Evolutionary conservation across 2,113 vertebrate species (phyloP).

Genomic region (Pelusios castaneus): DNA sequence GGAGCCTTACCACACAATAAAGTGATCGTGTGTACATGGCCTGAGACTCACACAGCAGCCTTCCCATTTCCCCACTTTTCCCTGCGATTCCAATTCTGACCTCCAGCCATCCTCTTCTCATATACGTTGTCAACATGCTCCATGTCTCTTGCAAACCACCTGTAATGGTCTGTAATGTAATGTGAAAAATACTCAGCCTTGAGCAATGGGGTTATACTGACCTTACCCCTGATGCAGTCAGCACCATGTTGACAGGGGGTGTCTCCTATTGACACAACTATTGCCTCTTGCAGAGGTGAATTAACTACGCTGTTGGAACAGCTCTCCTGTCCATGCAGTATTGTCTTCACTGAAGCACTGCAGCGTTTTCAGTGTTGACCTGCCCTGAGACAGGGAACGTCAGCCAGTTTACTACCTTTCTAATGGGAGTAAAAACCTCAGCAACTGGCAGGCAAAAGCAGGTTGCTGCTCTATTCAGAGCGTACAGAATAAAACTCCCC

Average conservation of each 20-base stretch:
- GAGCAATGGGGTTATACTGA: neutral
- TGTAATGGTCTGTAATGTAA: neutral
- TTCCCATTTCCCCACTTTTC: too few relatives aligned
- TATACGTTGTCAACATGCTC: neutral
- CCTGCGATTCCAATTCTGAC: neutral
- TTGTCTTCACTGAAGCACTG: neutral
- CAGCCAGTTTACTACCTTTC: neutral
- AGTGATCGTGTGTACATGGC: too few relatives aligned
- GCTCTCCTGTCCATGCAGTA: neutral
- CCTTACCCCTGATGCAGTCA: neutral
- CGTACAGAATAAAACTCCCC: neutral
- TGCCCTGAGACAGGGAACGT: neutral
- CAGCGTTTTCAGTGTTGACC: neutral
- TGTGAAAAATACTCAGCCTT: neutral
- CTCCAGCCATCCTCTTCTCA: neutral
- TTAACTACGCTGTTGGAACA: neutral
- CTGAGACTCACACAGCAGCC: neutral
- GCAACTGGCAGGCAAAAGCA: neutral
- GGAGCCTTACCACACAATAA: too few relatives aligned
- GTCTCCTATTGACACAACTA: neutral
- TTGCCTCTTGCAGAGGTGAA: neutral
- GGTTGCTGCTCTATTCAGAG: neutral
- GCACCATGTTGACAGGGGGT: neutral
- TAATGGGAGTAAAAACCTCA: neutral
- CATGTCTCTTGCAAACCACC: neutral